Percentiles rank a stretch among this genome's conserved stretches.
phyloP scores from a whole-genome alignment of 2,113 vertebrate species.

The Nasalis larvatus region DNA sequence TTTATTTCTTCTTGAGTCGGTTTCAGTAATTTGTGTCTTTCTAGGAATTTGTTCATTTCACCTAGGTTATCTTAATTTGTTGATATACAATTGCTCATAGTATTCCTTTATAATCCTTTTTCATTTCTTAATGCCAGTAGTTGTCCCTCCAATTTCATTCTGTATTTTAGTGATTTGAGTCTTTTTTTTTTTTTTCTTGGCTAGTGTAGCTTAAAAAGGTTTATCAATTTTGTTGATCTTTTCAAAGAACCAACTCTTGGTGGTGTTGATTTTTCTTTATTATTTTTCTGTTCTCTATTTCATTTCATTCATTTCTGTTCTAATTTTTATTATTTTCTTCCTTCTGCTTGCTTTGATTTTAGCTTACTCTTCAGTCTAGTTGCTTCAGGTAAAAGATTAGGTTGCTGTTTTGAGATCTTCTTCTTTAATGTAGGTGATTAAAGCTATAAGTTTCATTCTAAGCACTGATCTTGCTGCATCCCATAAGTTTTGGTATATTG shows the following conservation, averaged over 20 bases:
- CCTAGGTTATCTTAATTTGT: not conserved
- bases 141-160: not conserved
- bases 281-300: not conserved
- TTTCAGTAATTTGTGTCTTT: not conserved
- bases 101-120: not conserved
- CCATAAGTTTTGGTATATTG: not conserved
- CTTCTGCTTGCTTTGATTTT: not conserved
- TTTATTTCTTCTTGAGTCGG: not conserved
- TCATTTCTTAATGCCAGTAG: not conserved
- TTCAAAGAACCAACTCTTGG: not conserved
- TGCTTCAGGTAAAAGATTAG: not conserved
- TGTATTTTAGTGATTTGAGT: not conserved
- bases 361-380: not conserved
- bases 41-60: not conserved
- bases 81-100: not conserved
- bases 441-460: not conserved
- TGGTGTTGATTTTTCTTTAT: not conserved
- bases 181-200: not conserved
- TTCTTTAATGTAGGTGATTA: not conserved
- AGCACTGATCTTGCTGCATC: not conserved
- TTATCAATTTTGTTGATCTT: not conserved
- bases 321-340: not conserved
- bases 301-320: not conserved
- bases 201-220: not conserved
- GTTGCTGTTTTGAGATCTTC: not conserved